Base-by-base conservation (phyloP, 1,140 invertebrate genomes). In the Stenopsyche tienmushanensis region DNA sequence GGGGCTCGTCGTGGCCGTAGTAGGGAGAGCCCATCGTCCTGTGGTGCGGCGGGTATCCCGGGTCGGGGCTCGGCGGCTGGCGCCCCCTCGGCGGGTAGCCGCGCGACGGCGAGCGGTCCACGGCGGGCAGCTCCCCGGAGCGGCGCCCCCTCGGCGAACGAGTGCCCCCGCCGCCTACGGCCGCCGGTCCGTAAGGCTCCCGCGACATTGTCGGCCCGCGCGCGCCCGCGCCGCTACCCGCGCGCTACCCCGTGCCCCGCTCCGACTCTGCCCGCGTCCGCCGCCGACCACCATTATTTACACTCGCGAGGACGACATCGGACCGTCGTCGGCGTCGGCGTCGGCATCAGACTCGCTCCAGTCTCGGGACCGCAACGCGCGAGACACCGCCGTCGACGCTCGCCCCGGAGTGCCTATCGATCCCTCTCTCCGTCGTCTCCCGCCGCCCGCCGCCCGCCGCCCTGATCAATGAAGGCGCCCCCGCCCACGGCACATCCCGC, bases 61-160 rank as follows among this genome's bases (percentile, higher is more conserved):
- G 67, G 26, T 60, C 62, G 41, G 67, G 67, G 21, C 53, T 39
- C 53, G 60, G 67, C 15, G 59, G 50, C 50, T 54, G 85, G 79
- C 83, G 87, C 69, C 81, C 82, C 73, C 83, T 85, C 60, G 77
- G 76, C 71, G 85, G 86, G 78, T 88, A 89, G 75, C 83, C 85
- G 71, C 88, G 79, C 71, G 87, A 89, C 72, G 91, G 91, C 75
- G 90, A 91, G 71, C 90, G 87, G 84, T 93, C 90, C 73, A 92
- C 90, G 73, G 90, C 91, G 73, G 90, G 90, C 76, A 92, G 82
- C 77, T 88, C 86, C 72, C 83, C 85, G 58, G 86, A 77, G 59
- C 85, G 79, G 74, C 88, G 81, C 71, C 85, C 83, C 66, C 85
- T 75, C 57, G 85, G 85, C 65, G 85, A 86, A 71, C 86, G 79